Evolutionary conservation across 1,140 invertebrate species (phyloP).

Genomic region (Bombus superbus): DNA sequence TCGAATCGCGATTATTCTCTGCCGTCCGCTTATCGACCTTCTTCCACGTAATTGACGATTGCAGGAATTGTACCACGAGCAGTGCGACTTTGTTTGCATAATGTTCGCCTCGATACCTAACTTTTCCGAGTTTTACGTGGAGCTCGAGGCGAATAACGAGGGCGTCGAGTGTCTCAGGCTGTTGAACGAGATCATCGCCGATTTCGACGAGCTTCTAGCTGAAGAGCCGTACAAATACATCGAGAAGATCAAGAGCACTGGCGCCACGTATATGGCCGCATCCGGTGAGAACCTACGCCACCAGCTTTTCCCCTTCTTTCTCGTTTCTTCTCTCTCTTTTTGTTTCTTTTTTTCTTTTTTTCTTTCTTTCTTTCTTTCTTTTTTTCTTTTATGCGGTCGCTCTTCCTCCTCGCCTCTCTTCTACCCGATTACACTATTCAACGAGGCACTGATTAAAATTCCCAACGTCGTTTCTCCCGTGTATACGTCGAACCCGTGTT

Average conservation of each 20-base stretch:
- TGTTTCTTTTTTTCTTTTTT: background rate
- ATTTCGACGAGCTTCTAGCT: constrained; percentile 95
- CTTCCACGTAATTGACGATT: constrained; percentile 33
- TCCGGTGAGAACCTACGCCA: constrained; percentile 86
- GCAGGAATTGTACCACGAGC: constrained; percentile 97
- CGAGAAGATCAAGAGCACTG: constrained; percentile 99
- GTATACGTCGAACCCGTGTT: background rate
- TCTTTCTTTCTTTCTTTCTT: background rate
- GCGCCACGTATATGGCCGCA: constrained; percentile 98
- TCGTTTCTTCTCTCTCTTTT: too few relatives aligned
- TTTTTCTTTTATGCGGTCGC: background rate
- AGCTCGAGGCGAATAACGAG: constrained; percentile 96
- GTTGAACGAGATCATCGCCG: constrained; percentile 98
- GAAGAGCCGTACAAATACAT: constrained; percentile 95
- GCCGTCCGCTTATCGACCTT: background rate
- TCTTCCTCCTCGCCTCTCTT: background rate
- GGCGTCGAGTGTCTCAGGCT: constrained; percentile 96
- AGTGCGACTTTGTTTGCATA: constrained; percentile 96
- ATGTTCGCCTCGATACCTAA: constrained; percentile 98
- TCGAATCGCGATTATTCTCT: background rate
- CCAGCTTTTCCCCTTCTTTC: too few relatives aligned
- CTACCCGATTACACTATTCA: background rate
- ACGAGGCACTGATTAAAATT: constrained; percentile 17
- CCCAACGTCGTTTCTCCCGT: background rate
- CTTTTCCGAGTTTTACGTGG: constrained; percentile 98